phyloP scores from a whole-genome alignment of 2,797 vertebrate genomes.

The Peromyscus nudipes region DNA sequence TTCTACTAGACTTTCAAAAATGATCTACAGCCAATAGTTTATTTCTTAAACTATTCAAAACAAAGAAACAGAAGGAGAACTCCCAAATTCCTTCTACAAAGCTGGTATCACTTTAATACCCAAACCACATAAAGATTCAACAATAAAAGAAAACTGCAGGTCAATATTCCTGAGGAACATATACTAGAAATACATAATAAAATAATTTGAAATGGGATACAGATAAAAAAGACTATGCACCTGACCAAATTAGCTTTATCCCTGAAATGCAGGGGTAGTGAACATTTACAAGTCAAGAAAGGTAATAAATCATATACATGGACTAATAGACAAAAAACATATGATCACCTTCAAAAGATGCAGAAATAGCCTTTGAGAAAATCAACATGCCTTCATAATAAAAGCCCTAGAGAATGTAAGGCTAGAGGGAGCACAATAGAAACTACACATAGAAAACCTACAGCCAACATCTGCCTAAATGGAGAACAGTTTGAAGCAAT shows the following conservation, averaged over 20 bases:
- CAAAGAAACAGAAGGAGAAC: not conserved
- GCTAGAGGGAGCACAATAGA: not conserved
- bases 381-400: not conserved
- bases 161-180: not conserved
- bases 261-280: not conserved
- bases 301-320: not conserved
- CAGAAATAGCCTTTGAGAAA: not conserved
- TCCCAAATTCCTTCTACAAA: not conserved
- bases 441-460: not conserved
- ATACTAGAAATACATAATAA: not conserved
- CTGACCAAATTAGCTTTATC: not conserved
- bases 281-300: not conserved
- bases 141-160: not conserved
- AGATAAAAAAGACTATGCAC: not conserved
- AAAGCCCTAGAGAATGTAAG: not conserved
- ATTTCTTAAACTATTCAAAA: not conserved
- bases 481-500: not conserved
- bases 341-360: not conserved
- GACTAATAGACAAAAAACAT: not conserved
- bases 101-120: not conserved
- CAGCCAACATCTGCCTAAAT: not conserved
- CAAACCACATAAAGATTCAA: not conserved
- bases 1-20: not conserved
- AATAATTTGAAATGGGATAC: not conserved
- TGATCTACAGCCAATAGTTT: not conserved